Conservation (phyloP, 2,113 vertebrate genomes). For the Zootoca vivipara region DNA sequence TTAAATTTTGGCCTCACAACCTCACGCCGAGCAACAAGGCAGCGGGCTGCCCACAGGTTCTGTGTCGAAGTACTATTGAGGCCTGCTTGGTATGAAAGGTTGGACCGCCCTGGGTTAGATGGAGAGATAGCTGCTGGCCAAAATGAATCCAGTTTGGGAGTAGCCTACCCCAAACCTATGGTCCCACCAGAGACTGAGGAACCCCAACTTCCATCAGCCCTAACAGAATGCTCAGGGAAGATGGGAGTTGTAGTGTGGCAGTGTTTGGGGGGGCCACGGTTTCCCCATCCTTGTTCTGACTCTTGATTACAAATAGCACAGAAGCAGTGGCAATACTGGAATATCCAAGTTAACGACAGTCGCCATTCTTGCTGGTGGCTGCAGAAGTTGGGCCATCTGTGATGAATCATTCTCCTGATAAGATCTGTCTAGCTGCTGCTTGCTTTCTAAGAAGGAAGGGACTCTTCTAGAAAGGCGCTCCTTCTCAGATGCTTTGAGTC, state of each 20-base stretch:
- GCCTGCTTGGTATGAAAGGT: no score
- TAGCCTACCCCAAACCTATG: neutral
- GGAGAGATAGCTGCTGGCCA: neutral
- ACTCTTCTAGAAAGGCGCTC: neutral
- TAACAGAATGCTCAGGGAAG: no score
- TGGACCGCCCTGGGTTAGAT: neutral
- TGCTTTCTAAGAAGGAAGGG: conserved; percentile 15
- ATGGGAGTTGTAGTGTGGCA: no score
- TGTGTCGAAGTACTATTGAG: no score
- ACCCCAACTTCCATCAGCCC: no score
- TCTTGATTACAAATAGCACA: neutral
- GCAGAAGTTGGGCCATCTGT: neutral
- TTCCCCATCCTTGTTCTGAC: neutral
- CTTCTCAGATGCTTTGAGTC: neutral
- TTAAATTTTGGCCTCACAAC: no score
- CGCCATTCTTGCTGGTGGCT: neutral
- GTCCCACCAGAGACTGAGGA: neutral
- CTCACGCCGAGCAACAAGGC: no score
- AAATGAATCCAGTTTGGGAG: neutral
- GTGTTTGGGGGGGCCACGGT: no score
- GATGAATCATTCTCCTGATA: conserved; percentile 15
- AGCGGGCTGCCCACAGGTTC: no score
- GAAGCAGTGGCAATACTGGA: neutral
- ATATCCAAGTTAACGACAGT: neutral
- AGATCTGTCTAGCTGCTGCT: neutral